A percentile compares a stretch with the other conserved stretches of the same genome.
Evolutionary conservation across 2,888 invertebrate species (phyloP).

Genomic region (Spatulosminthurus flaviceps): DNA sequence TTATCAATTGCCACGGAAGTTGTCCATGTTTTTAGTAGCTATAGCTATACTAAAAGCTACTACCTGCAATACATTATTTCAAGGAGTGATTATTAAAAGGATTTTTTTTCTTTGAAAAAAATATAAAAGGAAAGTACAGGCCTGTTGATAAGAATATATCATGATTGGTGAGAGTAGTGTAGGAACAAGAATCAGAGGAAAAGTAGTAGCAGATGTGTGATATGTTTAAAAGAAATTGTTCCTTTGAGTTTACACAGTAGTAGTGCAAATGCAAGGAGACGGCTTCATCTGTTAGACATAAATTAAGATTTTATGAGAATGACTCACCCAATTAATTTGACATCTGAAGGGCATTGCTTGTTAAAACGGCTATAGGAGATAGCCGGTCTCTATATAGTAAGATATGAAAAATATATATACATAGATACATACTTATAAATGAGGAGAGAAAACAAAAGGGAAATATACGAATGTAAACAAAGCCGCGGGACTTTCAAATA

Average conservation of each 20-base stretch:
- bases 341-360: constrained; percentile 12
- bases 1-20: constrained; percentile 18
- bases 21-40: too few species aligned
- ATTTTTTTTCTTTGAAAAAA: neutral
- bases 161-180: neutral
- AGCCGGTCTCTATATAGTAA: neutral
- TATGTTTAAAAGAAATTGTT: neutral
- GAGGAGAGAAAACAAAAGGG: neutral
- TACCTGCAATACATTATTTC: too few species aligned
- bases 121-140: neutral
- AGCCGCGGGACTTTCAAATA: constrained; percentile 15
- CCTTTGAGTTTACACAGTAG: neutral
- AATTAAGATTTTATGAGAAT: constrained; percentile 18
- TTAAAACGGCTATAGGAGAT: neutral
- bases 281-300: constrained; percentile 13
- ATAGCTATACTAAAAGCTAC: too few species aligned
- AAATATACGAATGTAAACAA: constrained; percentile 20
- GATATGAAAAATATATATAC: too few species aligned
- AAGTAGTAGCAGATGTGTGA: neutral
- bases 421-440: too few species aligned
- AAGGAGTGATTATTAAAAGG: neutral
- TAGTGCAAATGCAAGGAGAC: neutral
- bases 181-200: too few species aligned
- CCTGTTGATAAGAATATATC: constrained; percentile 9
- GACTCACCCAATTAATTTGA: constrained; percentile 14